Conservation (phyloP, 2,888 invertebrate species). For the Ophion ventricosus region DNA sequence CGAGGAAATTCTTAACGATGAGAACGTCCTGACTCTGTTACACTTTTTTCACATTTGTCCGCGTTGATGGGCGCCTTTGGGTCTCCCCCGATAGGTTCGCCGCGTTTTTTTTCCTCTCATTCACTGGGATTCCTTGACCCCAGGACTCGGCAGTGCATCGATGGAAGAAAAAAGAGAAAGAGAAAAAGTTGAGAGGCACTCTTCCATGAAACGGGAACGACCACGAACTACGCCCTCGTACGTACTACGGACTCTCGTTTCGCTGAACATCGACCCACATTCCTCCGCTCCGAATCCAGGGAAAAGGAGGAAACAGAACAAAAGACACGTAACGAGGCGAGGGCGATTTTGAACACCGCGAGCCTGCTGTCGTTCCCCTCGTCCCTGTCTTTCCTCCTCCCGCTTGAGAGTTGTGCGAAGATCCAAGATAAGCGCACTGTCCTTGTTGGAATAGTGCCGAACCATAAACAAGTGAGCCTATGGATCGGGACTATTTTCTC, state of each 20-base stretch:
- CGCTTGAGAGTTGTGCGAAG: background rate
- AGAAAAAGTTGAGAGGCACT: slow-evolving; percentile 39
- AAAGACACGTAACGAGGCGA: slow-evolving; percentile 39
- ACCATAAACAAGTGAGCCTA: background rate
- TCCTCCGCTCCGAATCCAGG: slow-evolving; percentile 17
- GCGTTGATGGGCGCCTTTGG: slow-evolving; percentile 39
- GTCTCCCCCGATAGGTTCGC: slow-evolving; percentile 26
- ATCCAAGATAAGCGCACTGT: background rate
- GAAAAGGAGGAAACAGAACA: background rate
- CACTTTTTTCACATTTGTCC: slow-evolving; percentile 57
- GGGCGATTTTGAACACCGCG: slow-evolving; percentile 29
- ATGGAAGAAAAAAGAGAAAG: background rate
- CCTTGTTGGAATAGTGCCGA: background rate
- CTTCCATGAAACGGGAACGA: slow-evolving; percentile 57
- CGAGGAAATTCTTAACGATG: slow-evolving; percentile 63
- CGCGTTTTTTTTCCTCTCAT: slow-evolving; percentile 16
- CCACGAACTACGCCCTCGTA: slow-evolving; percentile 47
- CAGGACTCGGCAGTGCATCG: background rate
- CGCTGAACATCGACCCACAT: slow-evolving; percentile 58
- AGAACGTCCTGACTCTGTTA: slow-evolving; percentile 60
- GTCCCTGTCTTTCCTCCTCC: background rate
- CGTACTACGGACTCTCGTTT: background rate
- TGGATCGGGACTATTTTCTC: background rate
- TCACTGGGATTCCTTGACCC: slow-evolving; percentile 11
- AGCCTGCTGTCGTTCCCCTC: background rate